These are phyloP conservation scores for Caiman crocodilus DNA, from an alignment of 2,797 vertebrate genomes.

Conservation along the genomic window DNA sequence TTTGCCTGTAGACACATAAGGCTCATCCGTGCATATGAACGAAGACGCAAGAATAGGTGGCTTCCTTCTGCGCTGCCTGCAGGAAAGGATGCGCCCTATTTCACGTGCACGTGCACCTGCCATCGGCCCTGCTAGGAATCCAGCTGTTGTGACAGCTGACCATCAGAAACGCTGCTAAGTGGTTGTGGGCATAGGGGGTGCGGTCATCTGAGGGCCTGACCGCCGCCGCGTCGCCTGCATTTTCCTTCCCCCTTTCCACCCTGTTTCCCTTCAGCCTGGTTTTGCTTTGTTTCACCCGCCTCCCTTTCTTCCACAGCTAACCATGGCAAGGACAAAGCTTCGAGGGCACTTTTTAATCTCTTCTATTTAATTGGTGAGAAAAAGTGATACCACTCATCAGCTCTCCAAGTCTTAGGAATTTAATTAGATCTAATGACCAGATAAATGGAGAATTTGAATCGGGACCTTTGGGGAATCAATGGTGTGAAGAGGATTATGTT, in stretches of 20 bases:
- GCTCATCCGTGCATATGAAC: background rate
- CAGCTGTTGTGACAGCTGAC: background rate
- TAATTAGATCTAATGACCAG: slow-evolving; percentile 81
- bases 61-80: background rate
- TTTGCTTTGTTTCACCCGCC: fast-evolving
- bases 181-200: background rate
- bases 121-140: background rate
- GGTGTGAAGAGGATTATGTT: slow-evolving; percentile 63
- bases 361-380: slow-evolving; percentile 74
- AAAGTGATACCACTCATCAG: slow-evolving; percentile 69
- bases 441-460: slow-evolving; percentile 74
- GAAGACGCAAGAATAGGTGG: background rate
- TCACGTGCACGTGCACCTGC: background rate
- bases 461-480: slow-evolving; percentile 68
- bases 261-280: fast-evolving
- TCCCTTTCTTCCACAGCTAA: background rate
- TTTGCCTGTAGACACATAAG: background rate
- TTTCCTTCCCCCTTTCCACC: background rate
- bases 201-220: background rate
- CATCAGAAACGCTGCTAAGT: background rate
- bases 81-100: background rate
- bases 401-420: slow-evolving; percentile 68
- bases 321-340: slow-evolving; percentile 56
- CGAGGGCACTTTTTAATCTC: slow-evolving; percentile 66
- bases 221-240: fast-evolving